Conservation (phyloP, 2,113 vertebrate species). For the Pollimyrus isidori region DNA sequence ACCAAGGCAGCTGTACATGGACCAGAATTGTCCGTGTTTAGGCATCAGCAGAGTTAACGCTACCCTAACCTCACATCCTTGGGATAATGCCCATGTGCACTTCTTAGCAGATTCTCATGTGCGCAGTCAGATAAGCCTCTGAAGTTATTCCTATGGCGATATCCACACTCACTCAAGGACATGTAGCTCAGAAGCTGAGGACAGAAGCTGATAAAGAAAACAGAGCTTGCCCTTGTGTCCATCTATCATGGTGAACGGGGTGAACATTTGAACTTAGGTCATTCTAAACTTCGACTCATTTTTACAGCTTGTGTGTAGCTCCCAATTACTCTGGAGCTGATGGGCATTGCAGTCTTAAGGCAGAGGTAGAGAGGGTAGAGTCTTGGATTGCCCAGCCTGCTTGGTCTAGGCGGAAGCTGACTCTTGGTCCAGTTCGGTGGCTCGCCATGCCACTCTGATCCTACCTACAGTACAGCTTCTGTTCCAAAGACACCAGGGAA, state of each 20-base stretch:
- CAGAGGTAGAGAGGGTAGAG: background rate
- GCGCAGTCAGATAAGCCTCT: background rate
- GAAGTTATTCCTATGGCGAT: background rate
- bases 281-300: background rate
- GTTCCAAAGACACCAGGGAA: background rate
- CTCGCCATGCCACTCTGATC: background rate
- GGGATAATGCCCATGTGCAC: background rate
- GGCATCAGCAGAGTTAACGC: background rate
- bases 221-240: background rate
- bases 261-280: background rate
- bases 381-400: background rate
- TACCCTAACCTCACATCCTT: background rate
- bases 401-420: background rate
- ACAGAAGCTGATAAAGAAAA: background rate
- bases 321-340: background rate
- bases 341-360: background rate
- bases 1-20: background rate
- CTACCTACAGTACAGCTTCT: background rate
- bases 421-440: background rate
- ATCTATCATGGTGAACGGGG: background rate
- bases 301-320: background rate
- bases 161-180: background rate
- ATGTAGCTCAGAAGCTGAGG: background rate
- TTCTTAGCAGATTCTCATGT: background rate
- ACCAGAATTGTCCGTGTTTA: background rate